Conservation (phyloP, 2,113 vertebrate genomes). For the Cygnus buccinator region DNA sequence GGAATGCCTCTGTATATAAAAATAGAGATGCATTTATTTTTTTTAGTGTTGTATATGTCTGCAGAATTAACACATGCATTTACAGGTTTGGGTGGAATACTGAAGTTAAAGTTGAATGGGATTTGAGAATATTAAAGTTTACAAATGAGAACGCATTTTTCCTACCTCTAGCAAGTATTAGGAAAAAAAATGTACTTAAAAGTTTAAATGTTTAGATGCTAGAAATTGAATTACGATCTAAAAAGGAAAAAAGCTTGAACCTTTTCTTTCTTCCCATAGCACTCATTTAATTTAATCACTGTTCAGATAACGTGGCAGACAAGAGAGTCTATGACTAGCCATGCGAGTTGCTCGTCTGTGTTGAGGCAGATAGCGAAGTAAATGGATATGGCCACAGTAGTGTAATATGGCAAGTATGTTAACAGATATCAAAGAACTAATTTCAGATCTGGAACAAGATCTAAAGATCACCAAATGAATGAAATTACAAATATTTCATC, state of each 20-base stretch:
- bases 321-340: not conserved
- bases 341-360: not conserved
- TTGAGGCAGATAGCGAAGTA: not conserved
- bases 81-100: not conserved
- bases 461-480: not conserved
- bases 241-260: not conserved
- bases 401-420: not conserved
- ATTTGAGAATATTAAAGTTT: not conserved
- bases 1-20: not conserved
- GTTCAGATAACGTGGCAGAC: not conserved
- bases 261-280: not conserved
- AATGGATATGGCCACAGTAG: not conserved
- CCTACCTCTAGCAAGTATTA: not conserved
- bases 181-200: not conserved
- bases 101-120: not conserved
- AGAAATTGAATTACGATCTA: not conserved
- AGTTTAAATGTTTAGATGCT: not conserved
- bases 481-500: not conserved
- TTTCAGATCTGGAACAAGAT: not conserved
- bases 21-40: not conserved
- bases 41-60: not conserved
- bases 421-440: not conserved
- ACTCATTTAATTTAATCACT: not conserved
- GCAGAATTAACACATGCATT: not conserved
- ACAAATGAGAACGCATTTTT: fast-evolving